Evolutionary conservation across 2,888 invertebrate species (phyloP).

Genomic region (Cynaeus angustus): DNA sequence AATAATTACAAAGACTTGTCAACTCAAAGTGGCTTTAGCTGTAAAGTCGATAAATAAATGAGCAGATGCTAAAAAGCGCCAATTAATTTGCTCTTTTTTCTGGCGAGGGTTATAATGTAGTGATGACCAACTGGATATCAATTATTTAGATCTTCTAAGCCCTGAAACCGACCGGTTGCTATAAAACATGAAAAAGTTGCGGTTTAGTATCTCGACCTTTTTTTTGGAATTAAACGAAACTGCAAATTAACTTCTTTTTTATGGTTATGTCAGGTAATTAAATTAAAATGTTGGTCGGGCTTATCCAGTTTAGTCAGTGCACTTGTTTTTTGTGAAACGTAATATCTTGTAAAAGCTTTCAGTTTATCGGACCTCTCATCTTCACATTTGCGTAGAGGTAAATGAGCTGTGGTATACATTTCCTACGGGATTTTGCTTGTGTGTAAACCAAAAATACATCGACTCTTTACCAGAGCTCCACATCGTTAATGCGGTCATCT

Average conservation of each 20-base stretch:
- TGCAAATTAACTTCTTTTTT: constrained; percentile 32
- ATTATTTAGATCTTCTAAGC: constrained; percentile 20
- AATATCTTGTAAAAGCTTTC: constrained; percentile 17
- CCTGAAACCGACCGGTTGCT: background rate
- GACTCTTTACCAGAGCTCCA: too few species aligned
- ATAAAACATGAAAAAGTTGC: constrained; percentile 33
- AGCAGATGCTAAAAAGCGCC: constrained; percentile 13
- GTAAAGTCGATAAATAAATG: constrained; percentile 28
- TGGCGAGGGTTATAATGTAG: constrained; percentile 9
- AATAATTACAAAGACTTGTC: constrained; percentile 1
- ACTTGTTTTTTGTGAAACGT: constrained; percentile 8
- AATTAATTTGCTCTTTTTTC: constrained; percentile 18
- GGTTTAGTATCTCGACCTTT: constrained; percentile 19
- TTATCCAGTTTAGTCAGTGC: constrained; percentile 31
- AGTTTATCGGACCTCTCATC: constrained; percentile 5
- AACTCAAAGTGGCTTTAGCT: too few species aligned
- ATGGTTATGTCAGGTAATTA: constrained; percentile 25
- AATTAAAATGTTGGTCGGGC: constrained; percentile 22
- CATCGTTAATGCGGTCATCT: background rate
- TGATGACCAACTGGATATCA: constrained; percentile 4
- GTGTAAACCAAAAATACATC: too few species aligned
- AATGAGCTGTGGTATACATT: background rate
- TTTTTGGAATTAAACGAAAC: constrained; percentile 31
- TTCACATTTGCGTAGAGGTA: background rate
- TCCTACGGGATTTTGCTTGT: background rate